These are phyloP conservation scores for Bellardia bayeri DNA, from an alignment of 2,888 invertebrate species.

Conservation along the genomic window DNA sequence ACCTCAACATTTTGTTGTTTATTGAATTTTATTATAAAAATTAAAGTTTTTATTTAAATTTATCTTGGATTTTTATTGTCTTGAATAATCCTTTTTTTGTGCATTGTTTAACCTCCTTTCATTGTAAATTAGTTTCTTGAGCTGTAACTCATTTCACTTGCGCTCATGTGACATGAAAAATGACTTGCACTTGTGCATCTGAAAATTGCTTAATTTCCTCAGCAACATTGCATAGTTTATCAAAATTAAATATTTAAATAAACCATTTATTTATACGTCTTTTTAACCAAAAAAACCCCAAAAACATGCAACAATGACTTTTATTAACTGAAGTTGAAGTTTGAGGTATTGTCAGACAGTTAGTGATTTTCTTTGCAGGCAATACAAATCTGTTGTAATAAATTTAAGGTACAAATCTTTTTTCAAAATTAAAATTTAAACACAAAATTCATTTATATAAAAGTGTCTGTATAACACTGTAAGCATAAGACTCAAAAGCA, in stretches of 20 bases:
- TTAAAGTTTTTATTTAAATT: background rate
- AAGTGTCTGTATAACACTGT: background rate
- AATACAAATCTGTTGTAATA: background rate
- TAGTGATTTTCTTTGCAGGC: background rate
- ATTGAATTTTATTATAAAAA: background rate
- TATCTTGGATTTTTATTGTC: background rate
- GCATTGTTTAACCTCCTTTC: constrained; percentile 7
- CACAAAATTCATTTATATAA: background rate
- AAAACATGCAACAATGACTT: constrained; percentile 55
- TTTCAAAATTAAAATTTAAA: constrained; percentile 16
- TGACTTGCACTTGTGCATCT: constrained; percentile 24
- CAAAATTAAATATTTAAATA: constrained; percentile 64
- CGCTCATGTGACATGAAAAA: constrained; percentile 46
- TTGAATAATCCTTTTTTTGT: background rate
- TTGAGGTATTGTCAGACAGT: background rate
- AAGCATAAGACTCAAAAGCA: background rate
- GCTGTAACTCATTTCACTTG: constrained; percentile 8
- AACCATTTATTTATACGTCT: constrained; percentile 23
- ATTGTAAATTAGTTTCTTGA: constrained; percentile 26
- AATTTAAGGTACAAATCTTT: constrained; percentile 2
- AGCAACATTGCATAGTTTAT: constrained; percentile 25
- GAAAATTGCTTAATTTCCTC: constrained; percentile 41
- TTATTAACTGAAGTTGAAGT: constrained; percentile 55
- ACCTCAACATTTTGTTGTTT: background rate
- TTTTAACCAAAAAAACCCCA: background rate